Evolutionary conservation across 2,888 invertebrate genomes (phyloP).

Genomic region (Drosophila cyrtoloma): DNA sequence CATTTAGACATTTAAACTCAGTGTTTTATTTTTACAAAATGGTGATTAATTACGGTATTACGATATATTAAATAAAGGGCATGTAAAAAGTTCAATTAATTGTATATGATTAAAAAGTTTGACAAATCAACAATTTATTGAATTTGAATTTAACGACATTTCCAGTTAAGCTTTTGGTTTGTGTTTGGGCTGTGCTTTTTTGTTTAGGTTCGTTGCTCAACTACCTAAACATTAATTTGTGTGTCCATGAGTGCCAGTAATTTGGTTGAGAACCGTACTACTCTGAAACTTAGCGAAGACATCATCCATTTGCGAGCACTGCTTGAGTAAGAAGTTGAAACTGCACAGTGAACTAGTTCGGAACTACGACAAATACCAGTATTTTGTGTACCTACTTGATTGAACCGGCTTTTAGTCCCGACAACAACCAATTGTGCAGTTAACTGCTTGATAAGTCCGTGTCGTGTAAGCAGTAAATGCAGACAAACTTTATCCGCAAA

Average conservation of each 20-base stretch:
- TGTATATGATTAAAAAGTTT: background rate
- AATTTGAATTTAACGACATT: background rate
- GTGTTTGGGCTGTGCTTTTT: background rate
- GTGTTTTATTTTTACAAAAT: background rate
- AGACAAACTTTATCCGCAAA: background rate
- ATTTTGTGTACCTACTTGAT: background rate
- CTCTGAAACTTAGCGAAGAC: background rate
- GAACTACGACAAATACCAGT: background rate
- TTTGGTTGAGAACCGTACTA: background rate
- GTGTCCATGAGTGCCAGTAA: background rate
- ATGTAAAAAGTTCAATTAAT: background rate
- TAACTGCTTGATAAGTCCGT: background rate
- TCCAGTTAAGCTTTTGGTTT: background rate
- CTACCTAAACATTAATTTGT: background rate
- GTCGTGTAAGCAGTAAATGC: slow-evolving; percentile 3
- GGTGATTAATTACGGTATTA: background rate
- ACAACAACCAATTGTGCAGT: slow-evolving; percentile 11
- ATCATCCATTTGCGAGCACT: background rate
- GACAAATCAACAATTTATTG: background rate
- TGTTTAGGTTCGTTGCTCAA: background rate
- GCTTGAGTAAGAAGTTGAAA: background rate
- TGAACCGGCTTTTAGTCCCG: background rate
- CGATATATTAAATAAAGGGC: background rate
- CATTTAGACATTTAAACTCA: background rate
- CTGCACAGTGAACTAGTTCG: background rate